Percentiles rank a stretch among this genome's conserved stretches.
Evolutionary conservation across 92 coral and sea anemone species (phyloP).

Genomic region (Porites divaricata): DNA sequence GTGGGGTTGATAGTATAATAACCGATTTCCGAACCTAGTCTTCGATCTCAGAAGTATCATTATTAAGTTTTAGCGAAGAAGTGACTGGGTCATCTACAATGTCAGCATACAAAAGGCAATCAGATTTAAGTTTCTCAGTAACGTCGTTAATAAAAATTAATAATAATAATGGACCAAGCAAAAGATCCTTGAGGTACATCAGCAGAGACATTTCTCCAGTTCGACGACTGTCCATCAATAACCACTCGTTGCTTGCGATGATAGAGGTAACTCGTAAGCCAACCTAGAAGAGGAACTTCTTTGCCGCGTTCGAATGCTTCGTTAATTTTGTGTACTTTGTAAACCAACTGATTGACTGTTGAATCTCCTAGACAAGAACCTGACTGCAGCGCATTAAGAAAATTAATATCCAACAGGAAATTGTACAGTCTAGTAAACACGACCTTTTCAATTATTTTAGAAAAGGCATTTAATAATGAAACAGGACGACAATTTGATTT

Average conservation of each 20-base stretch:
- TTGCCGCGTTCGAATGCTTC: slow-evolving; percentile 51
- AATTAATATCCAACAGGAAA: slow-evolving; percentile 54
- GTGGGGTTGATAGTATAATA: background rate
- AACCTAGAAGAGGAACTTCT: slow-evolving; percentile 47
- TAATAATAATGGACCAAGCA: slow-evolving; percentile 49
- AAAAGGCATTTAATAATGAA: slow-evolving; percentile 56
- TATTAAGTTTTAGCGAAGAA: slow-evolving; percentile 3
- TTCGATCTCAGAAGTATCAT: background rate
- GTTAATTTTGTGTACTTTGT: slow-evolving; percentile 50
- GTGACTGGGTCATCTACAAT: background rate
- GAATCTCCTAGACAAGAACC: slow-evolving; percentile 72
- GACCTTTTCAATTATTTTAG: slow-evolving; percentile 58
- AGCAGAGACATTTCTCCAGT: slow-evolving; percentile 38
- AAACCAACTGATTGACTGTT: slow-evolving; percentile 59
- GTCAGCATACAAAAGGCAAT: background rate
- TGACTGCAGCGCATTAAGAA: slow-evolving; percentile 58
- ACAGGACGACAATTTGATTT: slow-evolving; percentile 50
- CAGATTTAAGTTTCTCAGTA: slow-evolving; percentile 14
- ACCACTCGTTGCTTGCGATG: slow-evolving; percentile 56
- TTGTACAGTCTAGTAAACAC: slow-evolving; percentile 58
- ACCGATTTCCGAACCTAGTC: background rate
- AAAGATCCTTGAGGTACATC: slow-evolving; percentile 44
- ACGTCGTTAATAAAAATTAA: slow-evolving; percentile 56
- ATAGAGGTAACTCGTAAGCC: slow-evolving; percentile 61
- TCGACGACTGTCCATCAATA: slow-evolving; percentile 54